Evolutionary conservation across 2,113 vertebrate genomes (phyloP).

Genomic region (Cochlearius cochlearius): DNA sequence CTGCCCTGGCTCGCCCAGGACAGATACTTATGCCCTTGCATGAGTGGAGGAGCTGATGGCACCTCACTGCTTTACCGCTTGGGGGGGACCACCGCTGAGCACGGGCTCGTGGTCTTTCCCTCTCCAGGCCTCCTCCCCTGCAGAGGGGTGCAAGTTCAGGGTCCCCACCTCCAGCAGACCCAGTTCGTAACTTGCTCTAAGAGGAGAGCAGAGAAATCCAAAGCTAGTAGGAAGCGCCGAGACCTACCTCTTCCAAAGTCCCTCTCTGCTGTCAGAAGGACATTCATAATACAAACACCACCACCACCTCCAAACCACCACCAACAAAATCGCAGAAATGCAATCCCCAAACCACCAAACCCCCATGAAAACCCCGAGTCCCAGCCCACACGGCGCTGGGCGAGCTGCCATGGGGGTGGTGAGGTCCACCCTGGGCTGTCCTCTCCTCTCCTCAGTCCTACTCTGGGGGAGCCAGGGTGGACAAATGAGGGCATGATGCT

Average conservation of each 20-base stretch:
- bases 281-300: neutral
- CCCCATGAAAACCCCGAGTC: neutral
- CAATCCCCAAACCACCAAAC: fast-evolving
- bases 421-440: neutral
- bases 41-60: neutral
- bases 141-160: neutral
- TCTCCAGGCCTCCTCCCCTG: neutral
- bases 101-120: neutral
- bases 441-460: neutral
- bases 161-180: neutral
- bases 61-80: neutral
- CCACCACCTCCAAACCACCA: neutral
- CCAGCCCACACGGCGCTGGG: neutral
- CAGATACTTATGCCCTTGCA: neutral
- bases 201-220: neutral
- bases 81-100: neutral
- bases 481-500: fast-evolving
- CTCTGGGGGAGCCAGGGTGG: neutral
- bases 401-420: fast-evolving
- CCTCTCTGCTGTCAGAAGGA: neutral
- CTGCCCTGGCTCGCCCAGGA: neutral
- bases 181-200: neutral
- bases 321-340: fast-evolving
- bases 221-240: neutral
- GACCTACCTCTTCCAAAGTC: neutral